phyloP scores from a whole-genome alignment of 2,113 vertebrate genomes.

The Alosa alosa region DNA sequence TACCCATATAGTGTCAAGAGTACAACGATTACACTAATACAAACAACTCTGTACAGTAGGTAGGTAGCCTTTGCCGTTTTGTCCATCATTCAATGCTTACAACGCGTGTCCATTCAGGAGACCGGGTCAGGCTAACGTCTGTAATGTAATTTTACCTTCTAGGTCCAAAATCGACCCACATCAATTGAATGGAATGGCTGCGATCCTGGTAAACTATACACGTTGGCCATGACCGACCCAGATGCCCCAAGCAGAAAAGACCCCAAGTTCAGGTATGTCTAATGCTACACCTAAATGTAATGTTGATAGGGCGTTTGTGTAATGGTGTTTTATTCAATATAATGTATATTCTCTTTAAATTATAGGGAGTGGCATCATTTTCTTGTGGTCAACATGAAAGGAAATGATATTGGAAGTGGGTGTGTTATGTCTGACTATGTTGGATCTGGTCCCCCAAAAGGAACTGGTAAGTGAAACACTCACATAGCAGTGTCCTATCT shows the following conservation, averaged over 20 bases:
- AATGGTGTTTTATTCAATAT: not conserved
- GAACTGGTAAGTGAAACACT: conserved; percentile 74
- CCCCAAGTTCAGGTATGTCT: conserved; percentile 84
- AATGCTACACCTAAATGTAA: not conserved
- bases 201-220: conserved; percentile 84
- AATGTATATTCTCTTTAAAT: not conserved
- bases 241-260: conserved; percentile 92
- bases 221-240: conserved; percentile 87
- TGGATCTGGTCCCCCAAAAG: conserved; percentile 87
- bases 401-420: conserved; percentile 82
- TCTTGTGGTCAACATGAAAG: conserved; percentile 92
- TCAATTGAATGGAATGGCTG: conserved; percentile 84
- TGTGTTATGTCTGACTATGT: conserved; percentile 86
- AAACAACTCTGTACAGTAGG: too few species aligned
- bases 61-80: too few species aligned
- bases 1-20: not conserved
- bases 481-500: not conserved
- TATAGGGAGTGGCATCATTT: conserved; percentile 95
- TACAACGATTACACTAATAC: not conserved
- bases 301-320: not conserved
- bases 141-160: not conserved
- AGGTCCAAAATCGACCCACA: conserved; percentile 88
- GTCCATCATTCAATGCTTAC: too few species aligned
- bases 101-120: not conserved
- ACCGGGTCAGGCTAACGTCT: not conserved